Base-by-base conservation (phyloP, 2,888 invertebrate species). In the Mythimna loreyi region DNA sequence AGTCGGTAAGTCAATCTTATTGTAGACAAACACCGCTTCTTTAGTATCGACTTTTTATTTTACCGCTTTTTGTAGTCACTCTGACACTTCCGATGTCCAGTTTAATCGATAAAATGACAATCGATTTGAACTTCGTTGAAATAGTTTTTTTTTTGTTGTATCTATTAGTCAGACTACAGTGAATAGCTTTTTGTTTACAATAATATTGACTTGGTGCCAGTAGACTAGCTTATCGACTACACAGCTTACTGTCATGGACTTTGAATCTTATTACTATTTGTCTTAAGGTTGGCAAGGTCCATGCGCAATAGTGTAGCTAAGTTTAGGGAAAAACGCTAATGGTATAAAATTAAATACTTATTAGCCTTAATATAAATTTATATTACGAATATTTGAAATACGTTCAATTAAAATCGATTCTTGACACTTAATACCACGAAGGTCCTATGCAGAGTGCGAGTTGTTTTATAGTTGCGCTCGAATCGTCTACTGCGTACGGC, bases 151-250 rank as follows among this genome's bases (percentile, higher is more conserved):
- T 47, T 70, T 53, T 75, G 19, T 50, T 60, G 7, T 2, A 28
- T 61, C 47, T 30, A n/a, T 49, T 55, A 25, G 4, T 64, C 47
- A 47, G 28, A 55, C 8, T 63, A 70, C 61, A 70, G 67, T 71
- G 58, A 70, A 65, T 61, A 70, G 33, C 55, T 80, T 72, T 66
- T 67, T 82, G 74, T 75, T 64, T 53, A 71, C 77, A 82, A 80
- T 84, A 84, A 82, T 68, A 72, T 83, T 82, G 83, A 82, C 80
- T 76, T 67, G 64, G 64, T 73, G 76, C 73, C 71, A 69, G 62
- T 77, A 71, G 68, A 67, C 74, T 75, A 80, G 76, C 62, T 74
- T 74, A 62, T 69, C 53, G 60, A 67, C 67, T 70, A 68, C 73
- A 70, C 68, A 47, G 61, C 65, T 71, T 56, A 58, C 50, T 25